Evolutionary conservation across 2,888 invertebrate species (phyloP), one percentile per base, ranked within the genome.

Genomic region (Drosophila putrida): DNA sequence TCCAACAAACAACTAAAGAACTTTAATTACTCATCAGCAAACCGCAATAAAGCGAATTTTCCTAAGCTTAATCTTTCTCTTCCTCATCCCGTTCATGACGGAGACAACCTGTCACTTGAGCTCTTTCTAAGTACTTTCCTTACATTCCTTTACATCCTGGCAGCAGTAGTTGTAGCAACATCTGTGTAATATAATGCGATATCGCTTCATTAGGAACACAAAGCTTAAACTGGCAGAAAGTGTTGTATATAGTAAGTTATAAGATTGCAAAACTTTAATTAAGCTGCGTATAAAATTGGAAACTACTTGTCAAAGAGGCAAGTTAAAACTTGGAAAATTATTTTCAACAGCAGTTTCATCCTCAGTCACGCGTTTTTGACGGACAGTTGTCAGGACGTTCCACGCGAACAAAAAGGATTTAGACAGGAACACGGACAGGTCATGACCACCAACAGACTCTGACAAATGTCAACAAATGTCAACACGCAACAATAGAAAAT

Each of bases 401-500:
- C 47, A n/a, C 36, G 28, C 38, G 28, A 6, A 13, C 36, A 31
- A 33, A 33, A 49, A 35, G 31, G 51, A 50, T 28, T 35, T 44
- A 33, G 31, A 44, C 13, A 33, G 25, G 31, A 15, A 35, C 46
- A 33, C 31, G 41, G 36, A n/a, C 27, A n/a, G 69, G 54, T 58
- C 57, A 74, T 36, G 55, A 68, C 64, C 74, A 58, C 58, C 53
- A 54, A 54, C 70, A 41, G 57, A 59, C 49, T 66, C 53, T 79
- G 71, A 63, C 64, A 75, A 85, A 73, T 76, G 73, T 73, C 77
- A 59, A 55, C 75, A 46, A 57, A 71, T 72, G 79, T 71, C 79
- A 75, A 63, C 71, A 44, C 55, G 51, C 55, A 53, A 78, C 78
- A 86, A 80, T 76, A 71, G 70, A 72, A 71, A 60, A 59, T 59